These are phyloP conservation scores for Momotus momota DNA, from an alignment of 2,797 vertebrate genomes.

Conservation along the genomic window DNA sequence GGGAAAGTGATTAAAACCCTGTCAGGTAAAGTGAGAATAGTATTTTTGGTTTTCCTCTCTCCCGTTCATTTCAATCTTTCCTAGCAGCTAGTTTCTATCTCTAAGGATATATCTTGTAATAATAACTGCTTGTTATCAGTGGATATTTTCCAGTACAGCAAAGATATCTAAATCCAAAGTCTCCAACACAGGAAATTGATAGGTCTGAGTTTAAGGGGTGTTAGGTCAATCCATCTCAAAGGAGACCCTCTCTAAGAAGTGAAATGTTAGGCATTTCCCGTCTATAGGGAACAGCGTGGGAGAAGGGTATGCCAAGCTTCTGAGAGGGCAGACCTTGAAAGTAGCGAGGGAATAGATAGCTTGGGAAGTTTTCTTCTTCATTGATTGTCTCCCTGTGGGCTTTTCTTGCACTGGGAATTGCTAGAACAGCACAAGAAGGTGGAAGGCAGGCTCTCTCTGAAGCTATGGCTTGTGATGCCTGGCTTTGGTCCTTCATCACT, in stretches of 20 bases:
- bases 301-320: neutral
- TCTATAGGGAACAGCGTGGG: neutral
- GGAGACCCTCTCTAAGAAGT: neutral
- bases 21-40: neutral
- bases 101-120: conserved; percentile 6
- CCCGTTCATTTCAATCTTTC: neutral
- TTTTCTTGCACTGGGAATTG: neutral
- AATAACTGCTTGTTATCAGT: conserved; percentile 54
- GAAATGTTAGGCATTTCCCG: conserved; percentile 16
- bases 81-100: conserved; percentile 3
- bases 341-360: neutral
- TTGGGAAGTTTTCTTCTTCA: neutral
- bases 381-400: neutral
- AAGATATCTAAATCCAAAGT: conserved; percentile 28
- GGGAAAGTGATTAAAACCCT: conserved; percentile 30
- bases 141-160: conserved; percentile 27
- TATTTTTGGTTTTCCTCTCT: neutral
- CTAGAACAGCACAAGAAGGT: neutral
- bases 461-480: neutral
- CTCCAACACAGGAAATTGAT: conserved; percentile 35
- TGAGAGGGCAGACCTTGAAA: neutral
- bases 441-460: neutral
- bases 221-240: neutral
- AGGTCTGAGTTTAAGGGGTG: conserved; percentile 24
- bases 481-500: neutral